phyloP scores from a whole-genome alignment of 2,888 invertebrate species.

The Stratiomys singularior region DNA sequence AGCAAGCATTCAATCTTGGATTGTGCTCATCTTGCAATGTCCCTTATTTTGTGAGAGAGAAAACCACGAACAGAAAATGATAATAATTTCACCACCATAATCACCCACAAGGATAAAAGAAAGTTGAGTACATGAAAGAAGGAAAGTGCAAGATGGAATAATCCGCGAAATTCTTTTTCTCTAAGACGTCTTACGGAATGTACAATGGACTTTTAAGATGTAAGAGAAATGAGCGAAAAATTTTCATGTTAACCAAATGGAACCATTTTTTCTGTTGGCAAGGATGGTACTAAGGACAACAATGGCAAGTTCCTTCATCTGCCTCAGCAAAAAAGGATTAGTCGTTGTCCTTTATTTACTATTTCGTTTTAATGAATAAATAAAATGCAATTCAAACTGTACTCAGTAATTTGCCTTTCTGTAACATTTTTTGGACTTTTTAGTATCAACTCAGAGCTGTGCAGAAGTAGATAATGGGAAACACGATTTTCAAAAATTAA shows the following conservation, averaged over 20 bases:
- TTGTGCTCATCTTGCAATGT: background rate
- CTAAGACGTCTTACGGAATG: background rate
- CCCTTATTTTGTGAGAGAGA: background rate
- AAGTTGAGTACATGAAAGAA: background rate
- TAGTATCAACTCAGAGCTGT: too few species aligned
- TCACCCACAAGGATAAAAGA: constrained; percentile 18
- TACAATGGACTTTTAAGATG: background rate
- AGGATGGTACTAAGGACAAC: background rate
- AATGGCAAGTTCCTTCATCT: too few species aligned
- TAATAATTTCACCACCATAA: constrained; percentile 33
- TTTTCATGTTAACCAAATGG: constrained; percentile 37
- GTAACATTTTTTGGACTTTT: too few species aligned
- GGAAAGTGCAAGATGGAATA: background rate
- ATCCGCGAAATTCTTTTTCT: constrained; percentile 28
- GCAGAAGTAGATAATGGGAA: too few species aligned
- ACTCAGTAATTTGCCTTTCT: too few species aligned
- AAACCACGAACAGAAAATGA: constrained; percentile 14
- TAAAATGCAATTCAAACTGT: too few species aligned
- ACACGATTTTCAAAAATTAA: too few species aligned
- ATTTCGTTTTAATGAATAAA: too few species aligned
- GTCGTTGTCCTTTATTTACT: too few species aligned
- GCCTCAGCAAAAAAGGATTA: too few species aligned
- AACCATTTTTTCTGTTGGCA: constrained; percentile 3
- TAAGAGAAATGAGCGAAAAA: constrained; percentile 29
- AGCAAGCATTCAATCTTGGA: background rate